Evolutionary conservation across 2,113 vertebrate species (phyloP), one percentile per base, ranked within the genome.

Genomic region (Pygoscelis antarcticus): DNA sequence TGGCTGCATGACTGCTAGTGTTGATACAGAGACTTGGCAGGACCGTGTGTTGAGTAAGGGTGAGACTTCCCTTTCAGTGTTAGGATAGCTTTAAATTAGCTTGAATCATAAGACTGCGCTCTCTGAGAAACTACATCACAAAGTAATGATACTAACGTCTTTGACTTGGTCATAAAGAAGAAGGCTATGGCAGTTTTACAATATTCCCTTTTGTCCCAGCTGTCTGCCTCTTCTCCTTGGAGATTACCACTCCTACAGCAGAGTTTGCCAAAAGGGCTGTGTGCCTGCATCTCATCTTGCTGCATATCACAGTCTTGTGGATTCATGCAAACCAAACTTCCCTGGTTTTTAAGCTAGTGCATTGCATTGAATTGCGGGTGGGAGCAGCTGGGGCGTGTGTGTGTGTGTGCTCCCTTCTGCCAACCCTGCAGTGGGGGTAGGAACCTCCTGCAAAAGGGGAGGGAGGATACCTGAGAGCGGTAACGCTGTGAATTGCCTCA

Each of bases 401-500:
- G 82, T 58, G 84, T 34, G n/a, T 19, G 23, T 2, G 32, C 69
- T 94, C 38, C 42, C 61, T 91, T 40, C 87, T 91, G 84, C 93
- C 93, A 94, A 11, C 69, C 42, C 61, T n/a, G 66, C 80, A 82
- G 52, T 21, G 38, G 22, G 44, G 74, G 69, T 51, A 94, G 72
- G 70, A 94, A 65, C 75, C 87, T 95, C 57, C 91, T 72, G 69
- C 89, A 80, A 6, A 58, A 93, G 62, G 46, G 40, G 27, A 95
- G 96, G 93, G 92, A 94, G 36, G 85, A 93, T 66, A 51, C 84
- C 87, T 42, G 90, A 74, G 84, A 76, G 57, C 1, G 0, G 34
- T n/a, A 79, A 61, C 49, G 80, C 61, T 89, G 81, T 36, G 68
- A 68, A 61, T 95, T 93, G 93, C 84, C 66, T 95, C 74, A 65